Evolutionary conservation across 2,113 vertebrate genomes (phyloP), one percentile per base, ranked within the genome.

Genomic region (Agelaius phoeniceus): DNA sequence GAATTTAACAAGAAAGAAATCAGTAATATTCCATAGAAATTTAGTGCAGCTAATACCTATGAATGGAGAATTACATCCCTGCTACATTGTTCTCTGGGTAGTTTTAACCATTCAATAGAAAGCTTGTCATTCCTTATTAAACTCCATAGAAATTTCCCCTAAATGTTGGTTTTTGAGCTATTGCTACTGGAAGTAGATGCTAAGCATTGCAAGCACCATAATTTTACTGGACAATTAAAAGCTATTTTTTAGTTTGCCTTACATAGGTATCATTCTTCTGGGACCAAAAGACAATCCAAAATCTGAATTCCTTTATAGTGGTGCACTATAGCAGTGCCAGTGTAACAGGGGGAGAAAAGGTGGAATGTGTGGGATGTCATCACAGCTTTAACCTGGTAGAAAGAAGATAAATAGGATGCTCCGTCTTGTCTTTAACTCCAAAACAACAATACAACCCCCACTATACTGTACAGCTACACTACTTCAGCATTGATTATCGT

Each of bases 291-390:
- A 43, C 20, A 93, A 59, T 21, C 20, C 8, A 19, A 95, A 95
- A 63, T 15, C 13, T 55, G 46, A 62, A 86, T 49, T 35, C 24
- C 14, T 9, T 71, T 93, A 33, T 11, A 27, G 23, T n/a, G 19
- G 5, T 51, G 59, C 43, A 39, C 8, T 39, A 57, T 5, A 67
- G 51, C 23, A 63, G 12, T 0, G 0, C n/a, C 0, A 11, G 15
- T 72, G 14, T n/a, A 55, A 31, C 2, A 7, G 4, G 3, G 12
- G 14, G 4, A 7, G 10, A 46, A 27, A 43, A 37, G 8, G 10
- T 16, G 8, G 30, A 46, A 23, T 30, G 15, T 7, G 2, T 33
- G 23, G 4, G 16, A 48, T 5, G 1, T 35, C 12, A 37, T 37
- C 61, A 52, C 27, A 57, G 30, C 43, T 90, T 69, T 59, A 74